Conservation (phyloP, 2,888 invertebrate species). For the Hydrotaea diabolus region DNA sequence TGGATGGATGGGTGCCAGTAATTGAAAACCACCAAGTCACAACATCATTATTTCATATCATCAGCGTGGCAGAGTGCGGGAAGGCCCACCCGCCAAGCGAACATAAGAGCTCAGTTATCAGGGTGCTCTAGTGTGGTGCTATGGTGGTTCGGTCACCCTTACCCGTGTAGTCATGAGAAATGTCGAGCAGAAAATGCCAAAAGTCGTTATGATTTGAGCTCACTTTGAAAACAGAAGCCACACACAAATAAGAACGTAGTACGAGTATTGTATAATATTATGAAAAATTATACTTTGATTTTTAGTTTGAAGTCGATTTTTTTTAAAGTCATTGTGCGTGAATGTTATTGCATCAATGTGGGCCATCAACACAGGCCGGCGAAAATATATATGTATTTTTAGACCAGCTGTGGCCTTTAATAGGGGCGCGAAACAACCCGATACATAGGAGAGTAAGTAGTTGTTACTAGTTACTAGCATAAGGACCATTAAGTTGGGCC, state of each 20-base stretch:
- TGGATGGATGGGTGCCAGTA: slow-evolving; percentile 56
- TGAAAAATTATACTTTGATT: slow-evolving; percentile 19
- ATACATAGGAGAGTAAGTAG: too few relatives aligned
- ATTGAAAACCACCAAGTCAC: slow-evolving; percentile 62
- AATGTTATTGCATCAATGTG: neutral
- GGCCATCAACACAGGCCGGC: too few relatives aligned
- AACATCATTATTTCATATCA: slow-evolving; percentile 21
- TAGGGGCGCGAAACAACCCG: too few relatives aligned
- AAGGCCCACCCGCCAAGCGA: neutral
- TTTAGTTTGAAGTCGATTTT: neutral
- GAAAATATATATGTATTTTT: too few relatives aligned
- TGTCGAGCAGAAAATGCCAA: slow-evolving; percentile 32
- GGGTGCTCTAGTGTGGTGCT: slow-evolving; percentile 1
- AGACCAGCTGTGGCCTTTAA: too few relatives aligned
- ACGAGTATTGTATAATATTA: slow-evolving; percentile 1
- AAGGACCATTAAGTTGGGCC: too few relatives aligned
- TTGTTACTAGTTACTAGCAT: too few relatives aligned
- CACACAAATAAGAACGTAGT: neutral
- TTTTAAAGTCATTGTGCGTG: neutral
- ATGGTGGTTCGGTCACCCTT: too few relatives aligned
- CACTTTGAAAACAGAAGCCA: slow-evolving; percentile 35
- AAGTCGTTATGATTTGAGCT: slow-evolving; percentile 53
- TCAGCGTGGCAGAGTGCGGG: neutral
- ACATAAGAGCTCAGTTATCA: neutral
- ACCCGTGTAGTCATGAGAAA: neutral